Evolutionary conservation across 1,140 invertebrate species (phyloP), one percentile per base, ranked within the genome.

Genomic region (Semibalanus balanoides): DNA sequence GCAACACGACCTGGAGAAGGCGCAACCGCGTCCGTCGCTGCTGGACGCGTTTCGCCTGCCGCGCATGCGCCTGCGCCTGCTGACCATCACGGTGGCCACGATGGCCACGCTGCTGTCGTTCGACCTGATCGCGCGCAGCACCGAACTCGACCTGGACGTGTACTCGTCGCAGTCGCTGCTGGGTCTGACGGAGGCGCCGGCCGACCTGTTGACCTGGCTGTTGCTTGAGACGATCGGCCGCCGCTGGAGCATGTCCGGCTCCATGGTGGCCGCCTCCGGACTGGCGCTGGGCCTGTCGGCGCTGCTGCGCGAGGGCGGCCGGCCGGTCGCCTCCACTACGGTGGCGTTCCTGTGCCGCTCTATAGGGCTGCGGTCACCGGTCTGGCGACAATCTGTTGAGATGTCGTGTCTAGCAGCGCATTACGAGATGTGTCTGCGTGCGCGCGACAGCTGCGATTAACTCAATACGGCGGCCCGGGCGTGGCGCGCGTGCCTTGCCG

Each of bases 81-180:
- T 30, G 3, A 28, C 29, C 5, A 11, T 72, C 9, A 30, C 29
- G 3, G 11, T 72, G 82, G 28, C 17, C 43, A 74, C 74, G 31
- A 75, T 74, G 76, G 73, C 40, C 51, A 74, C 77, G n/a, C 76
- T 76, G 30, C 51, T 77, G 5, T 74, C 74, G 0, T 79, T 77
- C 69, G 78, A 79, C 73, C 75, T 31, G 22, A 77, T 77, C 75
- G 78, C 77, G 70, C 29, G 78, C 22, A 79, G 76, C 76, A 76
- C 78, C 31, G 73, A 79, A 29, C 30, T 77, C 78, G 92, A 90
- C 0, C 82, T 93, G 78, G 89, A 93, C 79, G 87, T 94, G 1
- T 95, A 94, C 81, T 80, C 93, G 35, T 93, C 92, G 0, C 95
- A 94, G 81, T 92, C 91, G 0, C 87, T 94, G 1, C 92, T 92